phyloP scores from a whole-genome alignment of 2,888 invertebrate species.

The Parnassius mnemosyne region DNA sequence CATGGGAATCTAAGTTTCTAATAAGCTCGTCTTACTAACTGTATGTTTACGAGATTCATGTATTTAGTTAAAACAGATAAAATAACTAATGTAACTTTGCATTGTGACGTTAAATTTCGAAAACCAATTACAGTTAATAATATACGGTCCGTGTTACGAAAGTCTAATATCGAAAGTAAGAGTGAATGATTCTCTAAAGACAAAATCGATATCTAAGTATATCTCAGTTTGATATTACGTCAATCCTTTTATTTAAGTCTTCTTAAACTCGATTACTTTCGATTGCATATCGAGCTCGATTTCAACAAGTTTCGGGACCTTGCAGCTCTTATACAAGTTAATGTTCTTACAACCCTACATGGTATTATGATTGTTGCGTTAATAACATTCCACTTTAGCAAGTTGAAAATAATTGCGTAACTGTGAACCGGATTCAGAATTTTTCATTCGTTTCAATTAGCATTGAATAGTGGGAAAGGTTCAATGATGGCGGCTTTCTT shows the following conservation, averaged over 20 bases:
- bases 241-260: constrained; percentile 31
- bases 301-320: constrained; percentile 16
- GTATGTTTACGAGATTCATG: no score
- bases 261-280: constrained; percentile 25
- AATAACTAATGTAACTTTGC: neutral
- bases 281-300: constrained; percentile 9
- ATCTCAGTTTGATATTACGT: constrained; percentile 28
- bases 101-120: constrained; percentile 1
- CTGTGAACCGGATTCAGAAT: constrained; percentile 2
- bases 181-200: constrained; percentile 28
- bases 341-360: constrained; percentile 13
- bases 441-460: constrained; percentile 11
- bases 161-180: constrained; percentile 30
- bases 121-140: neutral
- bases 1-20: constrained; percentile 13
- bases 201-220: constrained; percentile 29
- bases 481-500: constrained; percentile 16
- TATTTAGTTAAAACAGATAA: no score
- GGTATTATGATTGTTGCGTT: constrained; percentile 22
- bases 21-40: neutral
- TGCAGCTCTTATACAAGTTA: constrained; percentile 18
- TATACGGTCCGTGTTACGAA: neutral
- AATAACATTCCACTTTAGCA: constrained; percentile 26
- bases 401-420: constrained; percentile 31
- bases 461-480: constrained; percentile 6